These are phyloP conservation scores for Calypte anna DNA, from an alignment of 2,113 vertebrate genomes.

Conservation along the genomic window DNA sequence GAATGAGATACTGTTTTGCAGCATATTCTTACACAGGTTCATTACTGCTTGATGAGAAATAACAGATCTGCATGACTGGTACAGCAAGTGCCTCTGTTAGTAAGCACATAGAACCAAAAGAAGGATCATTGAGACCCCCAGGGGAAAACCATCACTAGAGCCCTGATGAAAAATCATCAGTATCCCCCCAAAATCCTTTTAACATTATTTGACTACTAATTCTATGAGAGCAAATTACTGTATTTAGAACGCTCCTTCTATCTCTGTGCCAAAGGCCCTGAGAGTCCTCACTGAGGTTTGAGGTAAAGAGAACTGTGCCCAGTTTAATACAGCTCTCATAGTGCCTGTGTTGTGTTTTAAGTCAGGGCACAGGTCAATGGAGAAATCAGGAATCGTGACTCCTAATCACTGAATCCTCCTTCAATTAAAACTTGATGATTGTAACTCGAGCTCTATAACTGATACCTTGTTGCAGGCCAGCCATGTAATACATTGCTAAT, in stretches of 20 bases:
- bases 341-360: not conserved
- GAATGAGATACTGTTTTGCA: not conserved
- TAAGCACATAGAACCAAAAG: not conserved
- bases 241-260: not conserved
- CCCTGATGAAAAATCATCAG: not conserved
- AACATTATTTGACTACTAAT: not conserved
- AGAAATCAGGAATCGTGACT: not conserved
- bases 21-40: not conserved
- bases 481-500: not conserved
- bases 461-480: not conserved
- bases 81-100: not conserved
- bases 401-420: not conserved
- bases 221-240: not conserved
- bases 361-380: not conserved
- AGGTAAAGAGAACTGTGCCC: not conserved
- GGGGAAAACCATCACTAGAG: not conserved
- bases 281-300: not conserved
- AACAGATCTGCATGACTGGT: not conserved
- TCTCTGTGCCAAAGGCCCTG: not conserved
- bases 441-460: not conserved
- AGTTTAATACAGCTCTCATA: not conserved
- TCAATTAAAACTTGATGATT: not conserved
- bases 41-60: not conserved
- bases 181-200: not conserved
- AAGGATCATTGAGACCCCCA: not conserved